Evolutionary conservation across 37 sponge, comb jelly and placozoan genomes (phyloP), one percentile per base, ranked within the genome.

Genomic region (Aplysina aerophoba): DNA sequence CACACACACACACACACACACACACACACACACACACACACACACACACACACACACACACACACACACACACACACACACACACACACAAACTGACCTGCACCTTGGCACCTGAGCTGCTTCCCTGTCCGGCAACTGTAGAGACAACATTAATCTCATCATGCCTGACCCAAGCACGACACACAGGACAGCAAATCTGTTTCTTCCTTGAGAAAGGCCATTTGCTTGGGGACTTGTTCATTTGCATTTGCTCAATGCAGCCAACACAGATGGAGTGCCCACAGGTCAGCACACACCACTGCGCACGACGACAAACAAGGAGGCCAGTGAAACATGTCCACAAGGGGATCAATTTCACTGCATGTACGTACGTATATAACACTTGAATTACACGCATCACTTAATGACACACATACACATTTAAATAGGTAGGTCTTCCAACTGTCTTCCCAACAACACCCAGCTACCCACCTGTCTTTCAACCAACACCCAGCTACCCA

Each of bases 241-340:
- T 57, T 54, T 72, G 71, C 62, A 90, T 33, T 40, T 74, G 56
- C 27, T 71, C 81, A 16, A 37, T 63, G 66, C 96, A 95, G 60
- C 86, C 83, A 39, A 74, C 31, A 60, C 96, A 95, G 63, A 90
- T 27, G 33, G 86, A 69, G 65, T 95, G 96, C 21, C 93, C 94
- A 83, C 96, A 95, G 12, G 93, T 63, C 27, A 95, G 81, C 63
- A 95, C 83, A 0, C 77, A 82, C 93, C 93, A 93, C 96, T 95
- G 78, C 6, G 20, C 5, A 44, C 21, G 53, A 30, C 35, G 21
- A 14, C 14, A 37, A 16, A 39, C 19, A 25, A 41, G 44, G 55
- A 53, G 30, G 25, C 5, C 20, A 54, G 80, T 30, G 30, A 40
- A 27, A 40, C 0, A 54, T 0, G 35, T 28, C 12, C 27, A 62